Conservation (phyloP, 2,888 invertebrate species). For the Thecophora atra region DNA sequence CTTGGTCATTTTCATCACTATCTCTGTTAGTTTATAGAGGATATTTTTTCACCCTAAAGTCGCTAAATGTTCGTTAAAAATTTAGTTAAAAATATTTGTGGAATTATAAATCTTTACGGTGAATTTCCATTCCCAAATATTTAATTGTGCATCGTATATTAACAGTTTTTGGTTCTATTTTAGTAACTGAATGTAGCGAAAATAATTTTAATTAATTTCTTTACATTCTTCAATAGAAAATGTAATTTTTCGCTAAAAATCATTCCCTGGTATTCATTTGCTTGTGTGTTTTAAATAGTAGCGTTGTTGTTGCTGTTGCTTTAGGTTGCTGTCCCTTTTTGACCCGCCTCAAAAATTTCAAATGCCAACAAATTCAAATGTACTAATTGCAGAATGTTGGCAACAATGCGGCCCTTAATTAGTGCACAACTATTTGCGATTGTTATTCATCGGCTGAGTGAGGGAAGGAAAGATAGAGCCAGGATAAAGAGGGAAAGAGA, state of each 20-base stretch:
- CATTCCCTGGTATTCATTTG: not conserved
- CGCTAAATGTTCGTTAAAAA: no score
- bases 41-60: slow-evolving; percentile 27
- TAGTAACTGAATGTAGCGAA: not conserved
- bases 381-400: slow-evolving; percentile 41
- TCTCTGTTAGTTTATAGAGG: slow-evolving; percentile 23
- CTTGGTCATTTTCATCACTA: no score
- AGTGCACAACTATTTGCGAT: slow-evolving; percentile 50
- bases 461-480: not conserved
- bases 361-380: slow-evolving; percentile 22
- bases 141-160: slow-evolving; percentile 17
- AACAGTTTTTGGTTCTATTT: no score
- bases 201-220: slow-evolving; percentile 29
- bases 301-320: not conserved
- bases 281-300: not conserved
- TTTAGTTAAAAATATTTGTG: slow-evolving; percentile 13
- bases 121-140: slow-evolving; percentile 26
- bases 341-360: slow-evolving; percentile 18
- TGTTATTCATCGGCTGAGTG: not conserved
- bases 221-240: slow-evolving; percentile 25
- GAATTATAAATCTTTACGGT: no score
- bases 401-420: slow-evolving; percentile 60
- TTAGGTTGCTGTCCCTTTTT: no score
- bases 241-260: slow-evolving; percentile 21
- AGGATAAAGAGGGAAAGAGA: not conserved